Evolutionary conservation across 2,113 vertebrate genomes (phyloP).

Genomic region (Crypturellus undulatus): DNA sequence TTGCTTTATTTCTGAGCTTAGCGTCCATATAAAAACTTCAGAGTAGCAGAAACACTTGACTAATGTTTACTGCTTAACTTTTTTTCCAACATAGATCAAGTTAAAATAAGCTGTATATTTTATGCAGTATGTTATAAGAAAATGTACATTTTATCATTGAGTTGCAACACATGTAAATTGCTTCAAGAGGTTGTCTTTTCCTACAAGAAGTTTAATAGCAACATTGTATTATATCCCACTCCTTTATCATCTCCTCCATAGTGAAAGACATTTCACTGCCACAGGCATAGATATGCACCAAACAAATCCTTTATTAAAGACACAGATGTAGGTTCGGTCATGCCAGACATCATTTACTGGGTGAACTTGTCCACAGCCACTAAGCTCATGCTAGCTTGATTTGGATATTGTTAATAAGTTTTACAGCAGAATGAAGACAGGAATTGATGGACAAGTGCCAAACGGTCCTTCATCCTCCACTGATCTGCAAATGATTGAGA

Average conservation of each 20-base stretch:
- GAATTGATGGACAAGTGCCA: background rate
- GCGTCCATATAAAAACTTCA: background rate
- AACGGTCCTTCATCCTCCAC: background rate
- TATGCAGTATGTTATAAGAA: background rate
- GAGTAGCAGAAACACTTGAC: background rate
- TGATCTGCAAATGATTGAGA: background rate
- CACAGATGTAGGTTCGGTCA: background rate
- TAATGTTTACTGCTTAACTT: background rate
- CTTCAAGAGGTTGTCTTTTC: background rate
- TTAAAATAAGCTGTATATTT: background rate
- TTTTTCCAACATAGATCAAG: background rate
- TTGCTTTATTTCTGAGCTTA: background rate
- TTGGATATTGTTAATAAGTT: background rate
- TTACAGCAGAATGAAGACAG: background rate
- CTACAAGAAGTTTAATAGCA: background rate
- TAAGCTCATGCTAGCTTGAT: background rate
- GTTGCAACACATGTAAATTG: background rate
- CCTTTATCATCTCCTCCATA: background rate
- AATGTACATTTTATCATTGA: background rate
- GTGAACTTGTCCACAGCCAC: background rate
- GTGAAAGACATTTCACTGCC: background rate
- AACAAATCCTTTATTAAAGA: background rate
- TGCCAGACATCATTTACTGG: background rate
- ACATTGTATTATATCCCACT: accelerated
- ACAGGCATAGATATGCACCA: background rate